Evolutionary conservation across 2,113 vertebrate genomes (phyloP), one percentile per base, ranked within the genome.

Genomic region (Tor tambroides): DNA sequence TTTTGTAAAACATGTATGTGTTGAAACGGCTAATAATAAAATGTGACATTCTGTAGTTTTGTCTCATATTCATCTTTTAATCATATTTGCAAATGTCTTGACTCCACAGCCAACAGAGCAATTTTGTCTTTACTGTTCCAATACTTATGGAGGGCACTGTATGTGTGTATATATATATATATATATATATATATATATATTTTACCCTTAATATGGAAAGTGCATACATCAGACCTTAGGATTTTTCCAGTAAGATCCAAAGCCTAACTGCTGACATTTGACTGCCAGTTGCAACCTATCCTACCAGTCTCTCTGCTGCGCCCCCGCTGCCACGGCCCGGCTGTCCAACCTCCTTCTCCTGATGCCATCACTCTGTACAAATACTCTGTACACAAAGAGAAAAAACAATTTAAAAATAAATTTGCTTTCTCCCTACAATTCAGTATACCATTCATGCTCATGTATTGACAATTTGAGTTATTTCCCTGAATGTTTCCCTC

Each of bases 351-450:
- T 90, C 95, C 97, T 90, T 95, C 93, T 77, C 95, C 95, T n/a
- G 94, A 95, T 56, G 96, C 97, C 90, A 94, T 92, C 88, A 97
- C 94, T 79, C 96, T 96, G 89, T 98, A 98, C 87, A 99, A 91
- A 91, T 98, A 97, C 91, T 98, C 97, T 98, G 91, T 86, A 65
- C 49, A 90, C 80, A 89, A 78, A 38, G 67, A 85, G 79, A 80
- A 19, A 38, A 38, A 11, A 23, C 4, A 0, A 72, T 46, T 30
- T 59, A 23, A 32, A 35, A 38, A 69, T 11, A 43, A 11, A 83
- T 28, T 4, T 49, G 17, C n/a, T 77, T 84, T 72, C 65, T 35
- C 46, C 2, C 11, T 2, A 74, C 71, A 12, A n/a, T 74, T 74
- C 69, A 72, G 4, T 54, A 19, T 54, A 54, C 51, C 51, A 21